A percentile compares a stretch with the other conserved stretches of the same genome.
Conservation (phyloP, 2,113 vertebrate species). For the Narcine bancroftii region DNA sequence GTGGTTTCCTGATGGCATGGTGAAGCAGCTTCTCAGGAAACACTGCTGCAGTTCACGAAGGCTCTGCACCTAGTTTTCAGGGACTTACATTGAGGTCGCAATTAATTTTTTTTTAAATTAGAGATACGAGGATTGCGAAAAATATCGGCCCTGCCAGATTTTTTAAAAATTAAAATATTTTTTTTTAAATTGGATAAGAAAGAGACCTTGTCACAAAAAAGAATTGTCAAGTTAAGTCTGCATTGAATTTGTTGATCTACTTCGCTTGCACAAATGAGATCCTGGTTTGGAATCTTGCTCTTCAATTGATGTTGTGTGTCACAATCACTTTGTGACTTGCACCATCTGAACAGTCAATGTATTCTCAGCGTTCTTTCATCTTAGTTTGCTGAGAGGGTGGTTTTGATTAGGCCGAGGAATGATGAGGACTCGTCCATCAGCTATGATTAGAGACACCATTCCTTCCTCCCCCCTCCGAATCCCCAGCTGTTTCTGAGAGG, state of each 20-base stretch:
- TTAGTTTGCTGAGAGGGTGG: constrained; percentile 15
- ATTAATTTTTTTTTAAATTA: no score
- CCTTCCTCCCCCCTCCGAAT: not conserved
- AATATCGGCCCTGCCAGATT: no score
- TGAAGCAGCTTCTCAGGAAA: no score
- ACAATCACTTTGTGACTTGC: constrained; percentile 17
- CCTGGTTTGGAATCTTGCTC: not conserved
- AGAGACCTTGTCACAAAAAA: not conserved
- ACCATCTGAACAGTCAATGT: not conserved
- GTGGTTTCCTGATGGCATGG: no score
- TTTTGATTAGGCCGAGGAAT: constrained; percentile 12
- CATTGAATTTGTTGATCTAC: not conserved
- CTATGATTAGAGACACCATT: not conserved
- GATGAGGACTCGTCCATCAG: not conserved
- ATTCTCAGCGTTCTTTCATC: constrained; percentile 10
- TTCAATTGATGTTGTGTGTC: constrained; percentile 22
- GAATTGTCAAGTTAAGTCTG: not conserved
- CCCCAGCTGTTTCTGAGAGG: constrained; percentile 44
- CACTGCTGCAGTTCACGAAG: no score
- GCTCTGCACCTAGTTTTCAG: no score
- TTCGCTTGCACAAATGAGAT: not conserved
- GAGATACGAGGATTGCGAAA: no score
- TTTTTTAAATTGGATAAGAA: not conserved
- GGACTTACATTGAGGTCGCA: no score
- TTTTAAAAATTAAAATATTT: no score